These are phyloP conservation scores for Panopea generosa DNA, from an alignment of 2,888 invertebrate species.

Conservation along the genomic window DNA sequence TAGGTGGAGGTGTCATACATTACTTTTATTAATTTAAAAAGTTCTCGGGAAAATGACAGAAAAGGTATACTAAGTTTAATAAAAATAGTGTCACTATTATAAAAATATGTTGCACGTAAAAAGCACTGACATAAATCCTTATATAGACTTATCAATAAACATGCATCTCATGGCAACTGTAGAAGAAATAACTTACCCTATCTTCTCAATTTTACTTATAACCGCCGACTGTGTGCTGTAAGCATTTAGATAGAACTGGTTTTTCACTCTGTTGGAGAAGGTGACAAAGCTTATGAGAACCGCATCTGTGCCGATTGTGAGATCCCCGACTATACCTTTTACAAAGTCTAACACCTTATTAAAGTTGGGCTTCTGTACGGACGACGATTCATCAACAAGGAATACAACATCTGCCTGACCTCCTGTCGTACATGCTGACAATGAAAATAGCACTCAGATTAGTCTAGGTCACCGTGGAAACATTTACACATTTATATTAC, in stretches of 20 bases:
- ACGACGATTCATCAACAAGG: slow-evolving; percentile 57
- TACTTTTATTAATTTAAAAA: too few relatives aligned
- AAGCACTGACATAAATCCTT: too few relatives aligned
- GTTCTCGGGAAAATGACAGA: too few relatives aligned
- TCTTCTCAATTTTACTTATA: slow-evolving; percentile 16
- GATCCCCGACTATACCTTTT: slow-evolving; percentile 15
- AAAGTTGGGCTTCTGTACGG: slow-evolving; percentile 31
- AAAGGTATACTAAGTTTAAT: too few relatives aligned
- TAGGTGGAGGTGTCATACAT: too few relatives aligned
- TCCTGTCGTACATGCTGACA: not conserved
- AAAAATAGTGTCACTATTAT: too few relatives aligned
- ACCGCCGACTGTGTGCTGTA: slow-evolving; percentile 6
- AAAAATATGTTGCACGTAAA: too few relatives aligned
- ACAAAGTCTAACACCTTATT: slow-evolving; percentile 24
- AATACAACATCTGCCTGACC: slow-evolving; percentile 49
- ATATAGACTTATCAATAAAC: too few relatives aligned
- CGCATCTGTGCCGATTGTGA: slow-evolving; percentile 38
- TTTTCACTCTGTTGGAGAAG: slow-evolving; percentile 35
- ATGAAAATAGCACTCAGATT: too few relatives aligned
- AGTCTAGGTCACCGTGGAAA: too few relatives aligned
- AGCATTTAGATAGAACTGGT: slow-evolving; percentile 41
- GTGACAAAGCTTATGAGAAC: slow-evolving; percentile 42
- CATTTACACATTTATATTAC: too few relatives aligned
- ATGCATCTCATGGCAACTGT: too few relatives aligned
- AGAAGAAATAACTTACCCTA: slow-evolving; percentile 18